These are phyloP conservation scores for Trachymyrmex cornetzi DNA, from an alignment of 1,140 invertebrate genomes.

Conservation along the genomic window DNA sequence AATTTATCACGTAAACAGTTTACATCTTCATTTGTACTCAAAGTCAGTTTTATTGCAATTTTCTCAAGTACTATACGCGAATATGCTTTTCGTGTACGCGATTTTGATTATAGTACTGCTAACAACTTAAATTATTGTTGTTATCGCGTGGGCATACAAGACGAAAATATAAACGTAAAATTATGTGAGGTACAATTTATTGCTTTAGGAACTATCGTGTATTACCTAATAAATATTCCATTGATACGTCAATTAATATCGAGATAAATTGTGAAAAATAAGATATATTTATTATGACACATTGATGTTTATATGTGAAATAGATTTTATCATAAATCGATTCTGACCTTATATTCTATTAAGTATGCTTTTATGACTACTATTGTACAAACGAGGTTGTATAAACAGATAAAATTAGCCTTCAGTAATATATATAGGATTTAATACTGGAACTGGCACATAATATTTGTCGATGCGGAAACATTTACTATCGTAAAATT, in stretches of 20 bases:
- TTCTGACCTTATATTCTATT: neutral
- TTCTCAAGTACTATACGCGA: neutral
- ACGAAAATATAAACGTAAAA: no score
- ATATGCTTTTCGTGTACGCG: no score
- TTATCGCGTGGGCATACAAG: no score
- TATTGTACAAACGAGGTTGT: neutral
- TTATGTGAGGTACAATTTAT: no score
- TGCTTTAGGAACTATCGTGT: no score
- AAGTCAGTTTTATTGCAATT: neutral
- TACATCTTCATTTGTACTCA: neutral
- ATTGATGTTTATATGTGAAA: no score
- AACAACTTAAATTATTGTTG: no score
- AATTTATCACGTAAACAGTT: neutral
- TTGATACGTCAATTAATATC: no score
- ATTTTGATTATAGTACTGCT: no score
- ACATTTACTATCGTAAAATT: conserved; percentile 27
- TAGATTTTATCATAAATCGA: neutral
- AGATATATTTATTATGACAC: no score
- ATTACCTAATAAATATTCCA: no score
- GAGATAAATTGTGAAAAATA: no score
- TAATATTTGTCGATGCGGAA: neutral
- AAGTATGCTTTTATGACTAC: neutral
- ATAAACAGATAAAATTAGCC: conserved; percentile 4
- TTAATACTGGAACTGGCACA: neutral
- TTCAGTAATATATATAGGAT: neutral